These are phyloP conservation scores for Drosophila gunungcola DNA, from an alignment of 1,140 invertebrate genomes.

Conservation along the genomic window DNA sequence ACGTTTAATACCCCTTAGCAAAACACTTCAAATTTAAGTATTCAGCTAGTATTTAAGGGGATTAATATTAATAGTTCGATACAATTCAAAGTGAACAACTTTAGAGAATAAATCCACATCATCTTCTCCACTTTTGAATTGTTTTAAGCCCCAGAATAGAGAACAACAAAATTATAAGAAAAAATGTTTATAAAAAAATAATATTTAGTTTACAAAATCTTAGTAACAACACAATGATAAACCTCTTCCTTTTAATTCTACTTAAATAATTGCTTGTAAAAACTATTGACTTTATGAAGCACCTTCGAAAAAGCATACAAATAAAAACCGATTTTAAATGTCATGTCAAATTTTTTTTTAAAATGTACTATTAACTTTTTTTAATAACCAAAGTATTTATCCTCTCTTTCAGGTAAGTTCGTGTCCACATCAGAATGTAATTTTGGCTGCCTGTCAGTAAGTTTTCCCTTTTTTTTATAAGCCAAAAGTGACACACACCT, in stretches of 20 bases:
- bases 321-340: too few relatives aligned
- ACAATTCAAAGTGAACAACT: background rate
- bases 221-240: background rate
- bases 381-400: background rate
- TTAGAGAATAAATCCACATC: too few relatives aligned
- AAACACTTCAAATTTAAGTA: background rate
- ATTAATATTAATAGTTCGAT: background rate
- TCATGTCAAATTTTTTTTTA: too few relatives aligned
- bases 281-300: too few relatives aligned
- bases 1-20: background rate
- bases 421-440: background rate
- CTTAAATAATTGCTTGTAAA: too few relatives aligned
- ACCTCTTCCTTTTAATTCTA: too few relatives aligned
- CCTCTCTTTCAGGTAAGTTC: slow-evolving; percentile 60
- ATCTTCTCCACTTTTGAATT: too few relatives aligned
- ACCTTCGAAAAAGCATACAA: too few relatives aligned
- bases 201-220: background rate
- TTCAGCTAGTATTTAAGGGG: background rate
- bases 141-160: too few relatives aligned
- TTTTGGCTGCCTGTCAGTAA: slow-evolving; percentile 49
- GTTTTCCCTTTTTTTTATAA: slow-evolving; percentile 33
- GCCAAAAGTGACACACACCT: background rate
- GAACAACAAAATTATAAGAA: too few relatives aligned
- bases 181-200: background rate
- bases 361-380: too few relatives aligned